These are phyloP conservation scores for Amazonetta brasiliensis DNA, from an alignment of 2,797 vertebrate species.

Conservation along the genomic window DNA sequence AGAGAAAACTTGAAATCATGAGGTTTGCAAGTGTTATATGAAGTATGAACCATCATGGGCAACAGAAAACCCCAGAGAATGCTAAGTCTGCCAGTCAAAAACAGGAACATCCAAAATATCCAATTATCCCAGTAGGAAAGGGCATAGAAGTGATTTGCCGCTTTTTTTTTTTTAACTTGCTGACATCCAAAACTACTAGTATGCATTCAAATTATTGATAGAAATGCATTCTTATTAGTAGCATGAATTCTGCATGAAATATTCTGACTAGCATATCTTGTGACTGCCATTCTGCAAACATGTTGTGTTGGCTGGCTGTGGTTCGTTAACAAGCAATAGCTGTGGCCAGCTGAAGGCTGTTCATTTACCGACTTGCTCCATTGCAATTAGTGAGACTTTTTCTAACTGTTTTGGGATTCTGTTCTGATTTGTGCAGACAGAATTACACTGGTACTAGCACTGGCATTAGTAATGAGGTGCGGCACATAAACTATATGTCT, in stretches of 20 bases:
- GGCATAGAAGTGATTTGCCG: neutral
- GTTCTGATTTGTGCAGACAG: neutral
- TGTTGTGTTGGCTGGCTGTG: fast-evolving
- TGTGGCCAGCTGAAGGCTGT: neutral
- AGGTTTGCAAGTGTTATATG: neutral
- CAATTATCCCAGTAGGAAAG: neutral
- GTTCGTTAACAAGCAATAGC: neutral
- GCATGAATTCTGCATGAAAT: conserved; percentile 37
- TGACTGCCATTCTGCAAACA: fast-evolving
- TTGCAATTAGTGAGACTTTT: neutral
- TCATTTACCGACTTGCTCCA: neutral
- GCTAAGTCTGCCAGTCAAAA: neutral
- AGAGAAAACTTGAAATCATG: neutral
- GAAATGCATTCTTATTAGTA: neutral
- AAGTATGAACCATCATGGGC: neutral
- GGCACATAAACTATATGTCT: neutral
- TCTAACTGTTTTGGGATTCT: neutral
- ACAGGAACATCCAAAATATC: neutral
- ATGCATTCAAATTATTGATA: neutral
- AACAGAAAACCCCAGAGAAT: neutral
- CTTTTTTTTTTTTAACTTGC: neutral
- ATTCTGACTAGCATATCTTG: neutral
- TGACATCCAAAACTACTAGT: neutral
- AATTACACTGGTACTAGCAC: fast-evolving
- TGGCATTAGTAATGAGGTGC: neutral